Base-by-base conservation (phyloP, 2,797 vertebrate genomes). In the Tangara arthus region DNA sequence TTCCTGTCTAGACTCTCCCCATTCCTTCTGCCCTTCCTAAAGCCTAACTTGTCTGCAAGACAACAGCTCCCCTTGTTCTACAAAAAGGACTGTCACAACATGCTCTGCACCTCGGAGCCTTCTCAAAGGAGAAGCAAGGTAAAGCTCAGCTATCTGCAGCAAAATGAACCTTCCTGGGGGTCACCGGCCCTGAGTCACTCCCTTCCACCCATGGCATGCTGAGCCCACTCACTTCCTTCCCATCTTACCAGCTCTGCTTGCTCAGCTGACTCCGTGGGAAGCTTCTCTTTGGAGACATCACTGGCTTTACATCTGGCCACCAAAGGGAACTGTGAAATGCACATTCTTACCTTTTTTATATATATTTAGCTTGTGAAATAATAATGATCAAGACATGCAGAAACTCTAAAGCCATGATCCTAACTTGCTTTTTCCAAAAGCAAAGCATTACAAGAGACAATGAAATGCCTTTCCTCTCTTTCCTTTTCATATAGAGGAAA, bases 1-100 rank as follows among this genome's bases (percentile, higher is more conserved):
- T 95, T 95, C 92, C 91, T 94, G 92, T 91, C 94, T 94, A 96
- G 96, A 94, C 94, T 91, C 72, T 34, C 61, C 16, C 73, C 22
- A 11, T 30, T 89, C 89, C 83, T 90, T 30, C 80, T 90, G 71
- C 66, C 56, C 34, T 77, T 60, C n/a, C 82, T 70, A 59, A 59
- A 90, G 41, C 37, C 30, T 12, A 9, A 57, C 16, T 46, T 35
- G 15, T 5, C 87, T 41, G 72, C 46, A 57, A 77, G 66, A 85
- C 68, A 87, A 59, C 61, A 65, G 63, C 72, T 27, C 13, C 75
- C 34, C 81, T 64, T 68, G 42, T 34, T 41, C 50, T 65, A 42
- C 46, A 41, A 6, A 12, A 47, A 30, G 60, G 30, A 14, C 41
- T 19, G 20, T 8, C 90, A 41, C 68, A 28, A 11, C 77, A 39